These are phyloP conservation scores for Channa argus DNA, from an alignment of 2,113 vertebrate species.

Conservation along the genomic window DNA sequence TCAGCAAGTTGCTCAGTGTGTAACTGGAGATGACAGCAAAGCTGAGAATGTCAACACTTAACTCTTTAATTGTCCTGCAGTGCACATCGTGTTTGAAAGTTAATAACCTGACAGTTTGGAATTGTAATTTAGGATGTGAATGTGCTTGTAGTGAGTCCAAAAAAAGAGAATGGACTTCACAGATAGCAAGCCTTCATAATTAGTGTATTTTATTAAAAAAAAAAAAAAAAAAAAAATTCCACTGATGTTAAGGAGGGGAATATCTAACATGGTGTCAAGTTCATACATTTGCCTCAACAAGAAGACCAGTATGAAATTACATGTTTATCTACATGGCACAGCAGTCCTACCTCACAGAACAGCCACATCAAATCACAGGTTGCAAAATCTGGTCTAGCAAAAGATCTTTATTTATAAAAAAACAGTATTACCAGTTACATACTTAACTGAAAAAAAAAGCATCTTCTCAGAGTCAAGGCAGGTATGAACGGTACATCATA, in stretches of 20 bases:
- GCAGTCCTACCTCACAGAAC: constrained; percentile 14
- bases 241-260: constrained; percentile 3
- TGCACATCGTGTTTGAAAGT: not conserved
- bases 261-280: constrained; percentile 35
- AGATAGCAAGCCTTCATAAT: constrained; percentile 3
- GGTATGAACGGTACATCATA: constrained; percentile 77
- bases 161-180: not conserved
- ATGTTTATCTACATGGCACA: constrained; percentile 43
- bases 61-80: not conserved
- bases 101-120: not conserved
- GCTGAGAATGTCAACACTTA: constrained; percentile 37
- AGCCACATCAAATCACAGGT: constrained; percentile 41
- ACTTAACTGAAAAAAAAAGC: constrained; percentile 80
- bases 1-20: constrained; percentile 17
- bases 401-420: constrained; percentile 85
- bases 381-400: constrained; percentile 72
- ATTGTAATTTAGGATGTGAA: not conserved
- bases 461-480: constrained; percentile 85
- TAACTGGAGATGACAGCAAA: constrained; percentile 36
- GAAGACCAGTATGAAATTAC: constrained; percentile 50
- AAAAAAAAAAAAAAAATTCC: not conserved
- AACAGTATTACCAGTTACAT: constrained; percentile 85
- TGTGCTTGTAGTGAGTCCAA: not conserved
- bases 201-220: not conserved
- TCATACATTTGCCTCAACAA: constrained; percentile 11